phyloP scores from a whole-genome alignment of 2,888 invertebrate species.

The Morpho achilles region DNA sequence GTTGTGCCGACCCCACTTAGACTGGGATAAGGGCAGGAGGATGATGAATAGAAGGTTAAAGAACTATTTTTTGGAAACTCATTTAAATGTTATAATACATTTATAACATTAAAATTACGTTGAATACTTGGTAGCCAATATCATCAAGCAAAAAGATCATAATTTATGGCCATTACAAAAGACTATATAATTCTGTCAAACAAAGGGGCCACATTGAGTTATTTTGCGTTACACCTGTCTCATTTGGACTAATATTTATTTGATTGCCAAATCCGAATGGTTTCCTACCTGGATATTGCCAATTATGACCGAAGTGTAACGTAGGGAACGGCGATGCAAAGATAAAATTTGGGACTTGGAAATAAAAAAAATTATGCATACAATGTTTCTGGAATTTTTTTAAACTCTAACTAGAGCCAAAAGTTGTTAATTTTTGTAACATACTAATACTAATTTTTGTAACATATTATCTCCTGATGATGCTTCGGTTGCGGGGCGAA shows the following conservation, averaged over 20 bases:
- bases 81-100: neutral
- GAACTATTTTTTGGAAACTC: too few species aligned
- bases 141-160: constrained; percentile 23
- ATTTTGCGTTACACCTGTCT: constrained; percentile 58
- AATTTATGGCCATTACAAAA: constrained; percentile 34
- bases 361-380: neutral
- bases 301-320: constrained; percentile 32
- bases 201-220: constrained; percentile 40
- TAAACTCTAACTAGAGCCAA: too few species aligned
- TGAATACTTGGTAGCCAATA: constrained; percentile 7
- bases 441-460: too few species aligned
- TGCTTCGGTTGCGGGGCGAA: too few species aligned
- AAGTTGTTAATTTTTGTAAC: too few species aligned
- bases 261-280: constrained; percentile 67
- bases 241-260: constrained; percentile 68
- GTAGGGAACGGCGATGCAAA: constrained; percentile 14
- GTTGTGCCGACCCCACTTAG: too few species aligned
- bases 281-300: constrained; percentile 30
- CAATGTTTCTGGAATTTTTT: too few species aligned
- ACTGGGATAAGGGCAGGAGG: too few species aligned
- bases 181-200: constrained; percentile 32
- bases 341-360: constrained; percentile 3
- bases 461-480: too few species aligned
- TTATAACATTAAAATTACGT: neutral
- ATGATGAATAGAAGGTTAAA: too few species aligned